A percentile compares a stretch with the other conserved stretches of the same genome.
Conservation (phyloP, 1,140 invertebrate genomes). For the Pygmarrhopalites habei region DNA sequence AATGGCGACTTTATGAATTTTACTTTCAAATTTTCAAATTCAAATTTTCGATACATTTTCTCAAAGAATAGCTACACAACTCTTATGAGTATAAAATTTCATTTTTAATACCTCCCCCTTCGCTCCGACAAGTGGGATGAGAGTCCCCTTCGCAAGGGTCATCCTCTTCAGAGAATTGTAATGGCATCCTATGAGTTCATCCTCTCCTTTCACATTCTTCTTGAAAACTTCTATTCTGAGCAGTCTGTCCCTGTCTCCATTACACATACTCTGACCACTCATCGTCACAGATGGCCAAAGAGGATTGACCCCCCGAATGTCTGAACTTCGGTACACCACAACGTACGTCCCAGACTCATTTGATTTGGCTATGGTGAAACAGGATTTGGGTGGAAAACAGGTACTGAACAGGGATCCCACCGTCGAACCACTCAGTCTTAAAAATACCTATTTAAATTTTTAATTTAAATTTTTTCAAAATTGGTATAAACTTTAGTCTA, state of each 20-base stretch:
- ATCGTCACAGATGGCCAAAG: conserved; percentile 45
- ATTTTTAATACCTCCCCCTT: too few relatives aligned
- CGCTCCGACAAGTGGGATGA: not conserved
- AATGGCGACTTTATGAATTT: too few relatives aligned
- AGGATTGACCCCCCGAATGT: conserved; percentile 23
- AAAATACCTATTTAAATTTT: too few relatives aligned
- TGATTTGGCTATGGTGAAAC: conserved; percentile 50
- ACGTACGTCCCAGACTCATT: conserved; percentile 47
- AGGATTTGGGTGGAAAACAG: conserved; percentile 50
- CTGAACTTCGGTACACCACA: conserved; percentile 47
- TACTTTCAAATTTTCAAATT: too few relatives aligned
- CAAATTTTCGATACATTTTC: conserved; percentile 42
- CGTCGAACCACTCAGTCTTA: conserved; percentile 29
- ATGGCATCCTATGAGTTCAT: conserved; percentile 1
- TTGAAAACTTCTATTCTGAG: not conserved
- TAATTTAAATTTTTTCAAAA: too few relatives aligned
- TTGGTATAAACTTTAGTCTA: too few relatives aligned
- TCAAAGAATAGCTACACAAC: conserved; percentile 8
- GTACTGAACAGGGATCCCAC: conserved; percentile 40
- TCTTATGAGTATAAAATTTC: not conserved
- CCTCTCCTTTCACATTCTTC: not conserved
- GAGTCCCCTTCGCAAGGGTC: not conserved
- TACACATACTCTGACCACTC: conserved; percentile 48
- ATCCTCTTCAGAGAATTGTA: not conserved
- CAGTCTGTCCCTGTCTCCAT: conserved; percentile 25